Evolutionary conservation across 2,797 vertebrate genomes (phyloP), one percentile per base, ranked within the genome.

Genomic region (Aphelocoma californica): DNA sequence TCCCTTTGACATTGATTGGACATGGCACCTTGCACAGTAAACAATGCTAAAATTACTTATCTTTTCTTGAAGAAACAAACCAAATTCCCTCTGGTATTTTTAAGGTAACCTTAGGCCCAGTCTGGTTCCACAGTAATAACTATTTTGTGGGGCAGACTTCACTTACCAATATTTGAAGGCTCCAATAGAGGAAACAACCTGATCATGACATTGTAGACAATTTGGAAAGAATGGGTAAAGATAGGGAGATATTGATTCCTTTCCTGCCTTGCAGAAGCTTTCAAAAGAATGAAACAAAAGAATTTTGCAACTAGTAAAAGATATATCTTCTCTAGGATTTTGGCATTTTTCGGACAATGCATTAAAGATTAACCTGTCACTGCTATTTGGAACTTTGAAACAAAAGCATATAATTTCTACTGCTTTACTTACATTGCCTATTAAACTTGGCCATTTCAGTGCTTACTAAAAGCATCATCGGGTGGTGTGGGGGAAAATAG

Each of bases 1-100:
- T 96, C 86, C 81, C 50, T 96, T 96, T 95, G 88, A 95, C 77
- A 77, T 47, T 96, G 73, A 96, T 92, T 95, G 62, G 88, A 94
- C 62, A 91, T 82, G 80, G n/a, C 86, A 95, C 14, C 25, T 94
- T 71, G 66, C 38, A 93, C 79, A 87, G 73, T 71, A 96, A 95
- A 95, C 82, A 96, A 89, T 71, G 53, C 62, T 93, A 79, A 38
- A 91, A 94, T 96, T 90, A 93, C 50, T 81, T 93, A 36, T 60
- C 38, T 94, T 97, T 95, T 92, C 65, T 83, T 84, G 44, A 93
- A 83, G 95, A 94, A 97, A 65, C 61, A 90, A 94, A 72, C 53
- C 12, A 2, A 87, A 72, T 73, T 18, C 72, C 50, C 36, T 42
- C 10, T 31, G 70, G 62, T 67, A 85, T 79, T 91, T 96, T 94